Base-by-base conservation (phyloP, 2,888 invertebrate species). In the Conomelus anceps region DNA sequence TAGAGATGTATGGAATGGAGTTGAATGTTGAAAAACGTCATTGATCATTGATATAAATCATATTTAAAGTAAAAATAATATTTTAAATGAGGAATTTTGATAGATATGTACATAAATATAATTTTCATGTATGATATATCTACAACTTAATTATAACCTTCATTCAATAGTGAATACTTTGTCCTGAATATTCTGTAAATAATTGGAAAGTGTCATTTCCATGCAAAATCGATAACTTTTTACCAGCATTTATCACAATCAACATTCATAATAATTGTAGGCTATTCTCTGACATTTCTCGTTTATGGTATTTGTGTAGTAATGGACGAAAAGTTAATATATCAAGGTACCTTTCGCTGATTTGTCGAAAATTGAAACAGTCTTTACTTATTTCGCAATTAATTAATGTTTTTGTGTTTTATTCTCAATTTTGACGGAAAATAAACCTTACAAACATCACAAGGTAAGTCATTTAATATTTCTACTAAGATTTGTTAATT, bases 301-400 rank as follows among this genome's bases (percentile, higher is more conserved):
- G 13, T 63, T 63, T 63, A 63, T 63, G 63, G 63, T 63, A 63
- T 63, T 63, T 63, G 63, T 26, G 26, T 63, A 63, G 63, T 63
- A 63, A 63, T 63, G 63, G 63, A 63, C 63, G 63, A 63, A 63
- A 63, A 63, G 63, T 63, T 63, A 86, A 22, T 24, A 88, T 86
- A 89, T 89, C 87, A 89, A 88, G 85, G 89, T 89, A 87, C 89
- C 89, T 89, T 89, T 91, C 90, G 91, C 90, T 90, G 91, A 91
- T 90, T 91, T 91, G 90, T 90, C 89, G 90, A 91, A 90, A 90
- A 89, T 90, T 87, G 85, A 88, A 87, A 87, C 86, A 84, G 87
- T 89, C 17, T 90, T 89, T 89, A 90, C 89, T 88, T 89, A 87
- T 87, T 87, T 84, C 41, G 87, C 89, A 89, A 87, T 87, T 84